Evolutionary conservation across 2,797 vertebrate species (phyloP).

Genomic region (Acipenser oxyrinchus): DNA sequence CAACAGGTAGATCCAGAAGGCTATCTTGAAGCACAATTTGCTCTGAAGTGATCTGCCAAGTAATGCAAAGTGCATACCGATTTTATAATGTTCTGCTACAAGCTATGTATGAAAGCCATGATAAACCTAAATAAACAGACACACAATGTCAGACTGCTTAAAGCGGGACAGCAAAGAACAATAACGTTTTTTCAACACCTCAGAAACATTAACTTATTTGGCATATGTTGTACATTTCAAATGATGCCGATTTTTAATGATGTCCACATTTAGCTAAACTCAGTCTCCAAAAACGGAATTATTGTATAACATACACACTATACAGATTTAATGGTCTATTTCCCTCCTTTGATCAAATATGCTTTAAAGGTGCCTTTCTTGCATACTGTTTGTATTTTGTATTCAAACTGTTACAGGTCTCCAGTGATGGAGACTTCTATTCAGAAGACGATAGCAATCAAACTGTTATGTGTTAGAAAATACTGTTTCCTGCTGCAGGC

Average conservation of each 20-base stretch:
- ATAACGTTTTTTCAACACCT: conserved; percentile 27
- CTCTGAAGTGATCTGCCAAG: conserved; percentile 32
- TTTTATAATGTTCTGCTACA: conserved; percentile 29
- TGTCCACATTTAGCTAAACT: conserved; percentile 40
- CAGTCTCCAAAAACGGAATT: conserved; percentile 33
- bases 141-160: conserved; percentile 22
- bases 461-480: conserved; percentile 5
- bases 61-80: conserved; percentile 27
- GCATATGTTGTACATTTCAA: conserved; percentile 2
- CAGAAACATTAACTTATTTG: conserved; percentile 33
- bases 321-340: conserved; percentile 26
- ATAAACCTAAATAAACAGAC: conserved; percentile 4
- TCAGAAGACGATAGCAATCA: conserved; percentile 10
- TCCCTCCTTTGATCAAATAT: conserved; percentile 43
- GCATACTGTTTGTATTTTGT: conserved; percentile 39
- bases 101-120: conserved; percentile 22
- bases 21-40: conserved; percentile 59
- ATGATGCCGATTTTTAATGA: conserved; percentile 19
- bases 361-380: conserved; percentile 74
- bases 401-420: conserved; percentile 30
- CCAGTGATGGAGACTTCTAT: conserved; percentile 25
- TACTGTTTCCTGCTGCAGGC: conserved; percentile 28
- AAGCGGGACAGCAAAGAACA: conserved; percentile 35
- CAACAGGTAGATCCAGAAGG: conserved; percentile 41
- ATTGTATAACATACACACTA: conserved; percentile 36